Evolutionary conservation across 2,888 invertebrate genomes (phyloP).

Genomic region (Yponomeuta malinellus): DNA sequence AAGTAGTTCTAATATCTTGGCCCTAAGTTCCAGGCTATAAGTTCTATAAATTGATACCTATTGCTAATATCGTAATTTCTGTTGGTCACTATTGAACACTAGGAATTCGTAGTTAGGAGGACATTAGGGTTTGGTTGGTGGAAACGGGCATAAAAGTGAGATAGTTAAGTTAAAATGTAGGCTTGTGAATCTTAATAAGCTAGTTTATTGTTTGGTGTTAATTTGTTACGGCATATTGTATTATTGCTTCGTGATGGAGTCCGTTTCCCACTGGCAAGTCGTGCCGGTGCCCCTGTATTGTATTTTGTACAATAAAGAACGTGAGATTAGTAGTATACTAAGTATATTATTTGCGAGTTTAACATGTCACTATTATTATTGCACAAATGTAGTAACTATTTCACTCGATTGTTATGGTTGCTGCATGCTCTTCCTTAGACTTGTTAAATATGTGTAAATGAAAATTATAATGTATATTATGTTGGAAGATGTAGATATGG

Average conservation of each 20-base stretch:
- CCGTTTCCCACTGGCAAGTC: neutral
- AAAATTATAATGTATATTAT: conserved; percentile 14
- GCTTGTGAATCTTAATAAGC: neutral
- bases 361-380: conserved; percentile 12
- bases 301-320: neutral
- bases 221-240: conserved; percentile 2
- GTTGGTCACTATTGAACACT: too few relatives aligned
- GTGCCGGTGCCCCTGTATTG: neutral
- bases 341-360: conserved; percentile 12
- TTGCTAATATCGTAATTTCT: too few relatives aligned
- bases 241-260: neutral
- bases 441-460: conserved; percentile 13
- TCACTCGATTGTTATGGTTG: neutral
- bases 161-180: neutral
- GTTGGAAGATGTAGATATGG: conserved; percentile 12
- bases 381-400: neutral
- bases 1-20: too few relatives aligned
- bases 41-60: too few relatives aligned
- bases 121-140: too few relatives aligned
- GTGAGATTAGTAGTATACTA: conserved; percentile 15
- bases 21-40: too few relatives aligned
- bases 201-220: neutral
- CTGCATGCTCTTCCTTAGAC: conserved; percentile 7
- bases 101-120: too few relatives aligned
- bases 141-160: neutral